phyloP scores from a whole-genome alignment of 2,888 invertebrate species.

The Tolmerus cingulatus region DNA sequence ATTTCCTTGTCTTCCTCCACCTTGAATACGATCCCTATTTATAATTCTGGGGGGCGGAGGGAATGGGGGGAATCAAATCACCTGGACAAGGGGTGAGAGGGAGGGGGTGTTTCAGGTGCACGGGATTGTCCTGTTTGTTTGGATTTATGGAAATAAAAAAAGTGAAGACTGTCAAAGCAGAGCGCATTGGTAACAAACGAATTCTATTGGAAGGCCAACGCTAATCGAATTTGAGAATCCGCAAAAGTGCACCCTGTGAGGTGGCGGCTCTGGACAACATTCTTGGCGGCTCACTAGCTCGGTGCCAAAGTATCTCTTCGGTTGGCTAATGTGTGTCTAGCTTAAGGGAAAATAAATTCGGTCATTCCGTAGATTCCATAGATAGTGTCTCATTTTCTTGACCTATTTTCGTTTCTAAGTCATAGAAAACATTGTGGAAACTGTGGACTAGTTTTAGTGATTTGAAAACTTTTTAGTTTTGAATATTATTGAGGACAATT shows the following conservation, averaged over 20 bases:
- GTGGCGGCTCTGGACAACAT: background rate
- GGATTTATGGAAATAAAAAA: background rate
- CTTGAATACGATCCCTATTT: background rate
- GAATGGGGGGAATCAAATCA: background rate
- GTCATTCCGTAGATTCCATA: background rate
- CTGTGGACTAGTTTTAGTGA: background rate
- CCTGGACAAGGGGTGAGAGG: background rate
- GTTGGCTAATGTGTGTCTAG: background rate
- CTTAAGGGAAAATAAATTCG: background rate
- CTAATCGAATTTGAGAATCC: conserved; percentile 48
- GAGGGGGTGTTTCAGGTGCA: background rate
- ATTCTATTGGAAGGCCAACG: background rate
- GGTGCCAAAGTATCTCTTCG: background rate
- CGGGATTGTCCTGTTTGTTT: background rate
- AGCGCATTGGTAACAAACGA: conserved; percentile 25
- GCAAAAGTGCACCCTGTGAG: conserved; percentile 32
- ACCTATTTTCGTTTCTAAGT: background rate
- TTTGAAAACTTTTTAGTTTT: background rate
- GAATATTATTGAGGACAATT: background rate
- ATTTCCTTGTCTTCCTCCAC: background rate
- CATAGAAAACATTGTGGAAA: background rate
- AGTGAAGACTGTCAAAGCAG: conserved; percentile 5
- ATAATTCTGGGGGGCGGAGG: background rate
- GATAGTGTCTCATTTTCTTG: background rate
- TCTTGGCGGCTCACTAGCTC: background rate